Conservation (phyloP, 2,113 vertebrate species). For the Pangasianodon hypophthalmus region DNA sequence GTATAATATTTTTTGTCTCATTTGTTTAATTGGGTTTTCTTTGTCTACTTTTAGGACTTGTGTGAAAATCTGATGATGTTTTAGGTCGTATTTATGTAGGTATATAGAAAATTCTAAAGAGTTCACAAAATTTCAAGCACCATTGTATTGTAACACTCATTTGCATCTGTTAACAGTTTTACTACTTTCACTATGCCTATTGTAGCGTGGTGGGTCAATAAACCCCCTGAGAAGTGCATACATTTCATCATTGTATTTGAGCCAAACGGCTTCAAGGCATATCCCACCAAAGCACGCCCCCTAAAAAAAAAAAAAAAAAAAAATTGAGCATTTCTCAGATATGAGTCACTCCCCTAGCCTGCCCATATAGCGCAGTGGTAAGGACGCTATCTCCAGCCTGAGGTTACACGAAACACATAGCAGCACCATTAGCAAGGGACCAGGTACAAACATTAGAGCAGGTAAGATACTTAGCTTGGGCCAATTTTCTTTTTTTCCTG, state of each 20-base stretch:
- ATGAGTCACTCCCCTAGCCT: constrained; percentile 55
- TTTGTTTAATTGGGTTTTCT: no score
- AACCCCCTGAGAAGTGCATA: background rate
- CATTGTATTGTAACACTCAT: background rate
- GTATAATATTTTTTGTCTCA: no score
- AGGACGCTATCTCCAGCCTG: constrained; percentile 37
- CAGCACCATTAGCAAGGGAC: constrained; percentile 38
- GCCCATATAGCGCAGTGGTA: constrained; percentile 42
- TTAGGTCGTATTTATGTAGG: no score
- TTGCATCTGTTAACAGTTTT: background rate
- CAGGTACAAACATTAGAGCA: constrained; percentile 42
- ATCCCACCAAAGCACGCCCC: background rate
- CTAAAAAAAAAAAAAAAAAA: background rate
- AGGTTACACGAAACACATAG: constrained; percentile 42
- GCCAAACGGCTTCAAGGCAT: background rate
- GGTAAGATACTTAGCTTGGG: constrained; percentile 49
- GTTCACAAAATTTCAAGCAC: no score
- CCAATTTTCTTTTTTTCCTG: background rate
- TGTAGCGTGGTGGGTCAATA: background rate
- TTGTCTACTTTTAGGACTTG: no score
- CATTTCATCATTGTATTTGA: background rate
- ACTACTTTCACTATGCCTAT: no score
- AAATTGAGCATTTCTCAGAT: constrained; percentile 32
- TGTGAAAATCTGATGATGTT: no score
- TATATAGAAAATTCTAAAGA: no score